Evolutionary conservation across 1,140 invertebrate genomes (phyloP).

Genomic region (Brachionus asplanchnoidis): DNA sequence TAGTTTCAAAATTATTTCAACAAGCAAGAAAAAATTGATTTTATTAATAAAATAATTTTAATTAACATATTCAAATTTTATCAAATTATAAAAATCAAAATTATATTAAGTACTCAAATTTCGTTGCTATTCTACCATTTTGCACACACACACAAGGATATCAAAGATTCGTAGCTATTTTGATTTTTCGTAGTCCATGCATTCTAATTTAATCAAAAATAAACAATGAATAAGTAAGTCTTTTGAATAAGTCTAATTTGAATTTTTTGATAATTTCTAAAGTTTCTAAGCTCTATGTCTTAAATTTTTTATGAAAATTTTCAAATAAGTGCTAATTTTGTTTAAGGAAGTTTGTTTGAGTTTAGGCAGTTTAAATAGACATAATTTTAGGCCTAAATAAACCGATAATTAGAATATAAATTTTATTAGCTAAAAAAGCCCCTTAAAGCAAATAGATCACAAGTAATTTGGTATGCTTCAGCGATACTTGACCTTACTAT

Average conservation of each 20-base stretch:
- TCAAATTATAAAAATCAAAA: neutral
- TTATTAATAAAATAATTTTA: slow-evolving; percentile 26
- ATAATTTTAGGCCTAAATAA: neutral
- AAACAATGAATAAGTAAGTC: neutral
- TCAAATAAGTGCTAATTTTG: neutral
- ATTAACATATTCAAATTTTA: slow-evolving; percentile 30
- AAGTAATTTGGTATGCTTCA: neutral
- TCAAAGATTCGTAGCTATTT: neutral
- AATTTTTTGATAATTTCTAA: neutral
- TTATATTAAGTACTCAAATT: neutral
- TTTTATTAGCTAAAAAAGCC: neutral
- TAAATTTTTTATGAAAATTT: neutral
- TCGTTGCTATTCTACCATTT: neutral
- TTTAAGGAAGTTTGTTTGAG: neutral
- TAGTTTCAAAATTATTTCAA: slow-evolving; percentile 6
- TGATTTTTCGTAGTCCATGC: neutral
- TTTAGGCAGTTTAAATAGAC: neutral
- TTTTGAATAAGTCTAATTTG: neutral
- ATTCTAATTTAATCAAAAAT: neutral
- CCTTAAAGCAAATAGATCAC: neutral
- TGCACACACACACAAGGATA: neutral
- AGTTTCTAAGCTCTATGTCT: neutral
- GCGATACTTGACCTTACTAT: neutral
- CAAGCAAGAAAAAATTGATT: slow-evolving; percentile 22
- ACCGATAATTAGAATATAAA: neutral